These are phyloP conservation scores for Aphelenchoides bicaudatus DNA, from an alignment of 2,888 invertebrate species.

Conservation along the genomic window DNA sequence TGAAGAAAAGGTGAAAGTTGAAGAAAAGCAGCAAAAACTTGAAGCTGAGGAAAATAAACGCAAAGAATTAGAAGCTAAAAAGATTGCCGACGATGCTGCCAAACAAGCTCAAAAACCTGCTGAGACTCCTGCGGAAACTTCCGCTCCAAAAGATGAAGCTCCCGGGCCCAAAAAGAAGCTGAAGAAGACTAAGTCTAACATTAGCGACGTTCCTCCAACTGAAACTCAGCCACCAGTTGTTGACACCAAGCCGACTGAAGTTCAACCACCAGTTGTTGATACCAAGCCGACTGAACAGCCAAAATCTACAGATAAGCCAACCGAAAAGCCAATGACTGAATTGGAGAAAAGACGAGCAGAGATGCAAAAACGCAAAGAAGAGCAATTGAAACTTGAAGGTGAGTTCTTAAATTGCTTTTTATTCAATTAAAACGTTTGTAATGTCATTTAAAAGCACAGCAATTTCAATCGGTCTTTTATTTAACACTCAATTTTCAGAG, in stretches of 20 bases:
- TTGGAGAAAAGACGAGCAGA: conserved; percentile 19
- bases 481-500: too few species aligned
- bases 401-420: too few species aligned
- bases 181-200: conserved; percentile 16
- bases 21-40: background rate
- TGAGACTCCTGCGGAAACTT: background rate
- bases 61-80: conserved; percentile 9
- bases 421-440: too few species aligned
- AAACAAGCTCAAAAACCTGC: background rate
- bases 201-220: too few species aligned
- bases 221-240: too few species aligned
- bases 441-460: too few species aligned
- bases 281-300: too few species aligned
- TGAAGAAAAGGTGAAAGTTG: background rate
- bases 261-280: too few species aligned
- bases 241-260: too few species aligned
- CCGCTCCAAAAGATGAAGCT: conserved; percentile 15
- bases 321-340: conserved; percentile 8
- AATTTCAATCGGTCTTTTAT: too few species aligned
- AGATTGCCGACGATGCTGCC: background rate
- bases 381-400: conserved; percentile 21
- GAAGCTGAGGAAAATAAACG: conserved; percentile 13
- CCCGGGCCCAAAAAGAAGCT: background rate
- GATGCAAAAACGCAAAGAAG: conserved; percentile 20
- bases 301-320: too few species aligned